Evolutionary conservation across 2,113 vertebrate genomes (phyloP), one percentile per base, ranked within the genome.

Genomic region (Maccullochella peelii): DNA sequence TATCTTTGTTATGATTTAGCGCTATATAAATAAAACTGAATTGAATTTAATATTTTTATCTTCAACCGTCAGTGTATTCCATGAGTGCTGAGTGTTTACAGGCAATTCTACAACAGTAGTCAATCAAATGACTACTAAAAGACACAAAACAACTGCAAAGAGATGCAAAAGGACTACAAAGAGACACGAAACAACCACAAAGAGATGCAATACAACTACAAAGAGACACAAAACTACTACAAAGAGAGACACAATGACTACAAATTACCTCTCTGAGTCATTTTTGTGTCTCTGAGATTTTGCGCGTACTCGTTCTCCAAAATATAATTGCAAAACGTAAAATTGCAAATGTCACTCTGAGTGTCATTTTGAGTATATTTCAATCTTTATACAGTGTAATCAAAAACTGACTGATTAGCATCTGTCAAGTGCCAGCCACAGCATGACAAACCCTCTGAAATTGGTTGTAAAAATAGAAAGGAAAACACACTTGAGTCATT

Each of bases 381-480:
- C 33, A 33, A 3, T 33, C 33, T 33, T 33, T 18, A 27, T n/a
- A 25, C 20, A 36, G 12, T 42, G 9, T 44, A 55, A 58, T 71
- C 2, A 54, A 42, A 76, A 86, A 58, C 71, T 69, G 8, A 38
- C 36, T 21, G 47, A 86, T 71, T 25, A 74, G 47, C 30, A 42
- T 80, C 50, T 42, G 55, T 55, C 25, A 25, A 57, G 55, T 62
- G 59, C 54, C 42, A 2, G 21, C 42, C 66, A 49, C 59, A 50
- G 58, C 38, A 61, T 38, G 23, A 54, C 40, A 50, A 74, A 75
- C 52, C 36, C 73, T 67, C 20, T 50, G 42, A 66, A 86, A 80
- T 61, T 38, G 54, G 68, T 59, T 86, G 82, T 72, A 90, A 79
- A 87, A 91, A 89, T 86, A 91, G 82, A 79, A 78, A 79, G 30